These are phyloP conservation scores for Lucifuga dentata DNA, from an alignment of 2,113 vertebrate species.

Conservation along the genomic window DNA sequence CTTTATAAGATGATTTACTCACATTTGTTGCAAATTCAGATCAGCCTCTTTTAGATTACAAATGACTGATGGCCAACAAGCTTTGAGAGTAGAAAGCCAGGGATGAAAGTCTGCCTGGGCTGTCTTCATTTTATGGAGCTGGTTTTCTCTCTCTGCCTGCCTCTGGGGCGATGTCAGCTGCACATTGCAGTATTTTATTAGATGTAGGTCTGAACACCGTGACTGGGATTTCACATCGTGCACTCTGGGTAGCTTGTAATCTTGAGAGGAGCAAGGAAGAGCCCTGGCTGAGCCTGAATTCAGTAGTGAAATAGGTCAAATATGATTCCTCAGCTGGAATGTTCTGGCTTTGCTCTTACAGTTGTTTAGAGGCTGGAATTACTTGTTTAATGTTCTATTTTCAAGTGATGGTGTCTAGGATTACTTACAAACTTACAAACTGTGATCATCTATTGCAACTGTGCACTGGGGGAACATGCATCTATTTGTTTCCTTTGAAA, in stretches of 20 bases:
- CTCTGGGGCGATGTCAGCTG: constrained; percentile 33
- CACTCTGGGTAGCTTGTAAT: constrained; percentile 32
- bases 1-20: constrained; percentile 15
- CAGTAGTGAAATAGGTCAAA: constrained; percentile 57
- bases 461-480: background rate
- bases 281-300: constrained; percentile 15
- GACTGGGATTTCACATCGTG: constrained; percentile 6
- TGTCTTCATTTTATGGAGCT: constrained; percentile 25
- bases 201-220: constrained; percentile 25
- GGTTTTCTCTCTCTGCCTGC: constrained; percentile 21
- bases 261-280: constrained; percentile 8
- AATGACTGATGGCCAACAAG: constrained; percentile 30
- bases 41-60: background rate
- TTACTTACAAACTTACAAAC: constrained; percentile 12
- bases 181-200: constrained; percentile 28
- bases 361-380: background rate
- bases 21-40: constrained; percentile 17
- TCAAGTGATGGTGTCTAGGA: constrained; percentile 1
- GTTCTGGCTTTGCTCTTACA: constrained; percentile 16
- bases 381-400: constrained; percentile 13
- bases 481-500: background rate
- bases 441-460: background rate
- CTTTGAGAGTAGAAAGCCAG: constrained; percentile 35
- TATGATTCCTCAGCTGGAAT: constrained; percentile 17
- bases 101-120: constrained; percentile 5